Evolutionary conservation across 2,797 vertebrate species (phyloP).

Genomic region (Synanceia verrucosa): DNA sequence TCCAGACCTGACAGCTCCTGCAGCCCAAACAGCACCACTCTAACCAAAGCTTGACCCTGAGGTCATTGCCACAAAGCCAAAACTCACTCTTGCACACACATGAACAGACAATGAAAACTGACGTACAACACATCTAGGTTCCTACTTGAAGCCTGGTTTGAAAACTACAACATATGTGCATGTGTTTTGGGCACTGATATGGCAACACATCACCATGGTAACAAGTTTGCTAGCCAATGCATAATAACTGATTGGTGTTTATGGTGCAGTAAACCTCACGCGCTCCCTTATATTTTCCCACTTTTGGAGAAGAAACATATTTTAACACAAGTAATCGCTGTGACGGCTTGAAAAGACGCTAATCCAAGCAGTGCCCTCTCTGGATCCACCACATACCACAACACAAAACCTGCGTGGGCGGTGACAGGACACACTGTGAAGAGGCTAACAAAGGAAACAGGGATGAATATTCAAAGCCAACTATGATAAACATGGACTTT

Average conservation of each 20-base stretch:
- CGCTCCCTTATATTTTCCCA: conserved; percentile 31
- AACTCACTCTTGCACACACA: conserved; percentile 13
- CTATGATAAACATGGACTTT: neutral
- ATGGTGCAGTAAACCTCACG: conserved; percentile 38
- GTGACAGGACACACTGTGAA: conserved; percentile 18
- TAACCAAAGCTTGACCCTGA: conserved; percentile 36
- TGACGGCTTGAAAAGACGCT: conserved; percentile 36
- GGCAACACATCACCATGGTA: conserved; percentile 69
- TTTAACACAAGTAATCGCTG: no score
- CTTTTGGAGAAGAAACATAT: conserved; percentile 16
- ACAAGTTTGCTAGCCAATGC: conserved; percentile 65
- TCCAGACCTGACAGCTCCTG: conserved; percentile 44
- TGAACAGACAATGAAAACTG: conserved; percentile 17
- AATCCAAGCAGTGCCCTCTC: conserved; percentile 38
- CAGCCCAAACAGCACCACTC: conserved; percentile 29
- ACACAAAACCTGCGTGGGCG: conserved; percentile 21
- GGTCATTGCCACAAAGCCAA: conserved; percentile 21
- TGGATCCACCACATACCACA: conserved; percentile 30
- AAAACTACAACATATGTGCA: neutral
- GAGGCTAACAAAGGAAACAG: conserved; percentile 12
- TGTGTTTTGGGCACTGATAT: conserved; percentile 11
- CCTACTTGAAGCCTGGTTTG: conserved; percentile 14
- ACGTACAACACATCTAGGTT: conserved; percentile 15
- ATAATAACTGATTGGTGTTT: conserved; percentile 61
- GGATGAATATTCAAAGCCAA: neutral